A percentile compares a stretch with the other conserved stretches of the same genome.
phyloP scores from a whole-genome alignment of 2,888 invertebrate genomes.

The Hyposoter didymator region DNA sequence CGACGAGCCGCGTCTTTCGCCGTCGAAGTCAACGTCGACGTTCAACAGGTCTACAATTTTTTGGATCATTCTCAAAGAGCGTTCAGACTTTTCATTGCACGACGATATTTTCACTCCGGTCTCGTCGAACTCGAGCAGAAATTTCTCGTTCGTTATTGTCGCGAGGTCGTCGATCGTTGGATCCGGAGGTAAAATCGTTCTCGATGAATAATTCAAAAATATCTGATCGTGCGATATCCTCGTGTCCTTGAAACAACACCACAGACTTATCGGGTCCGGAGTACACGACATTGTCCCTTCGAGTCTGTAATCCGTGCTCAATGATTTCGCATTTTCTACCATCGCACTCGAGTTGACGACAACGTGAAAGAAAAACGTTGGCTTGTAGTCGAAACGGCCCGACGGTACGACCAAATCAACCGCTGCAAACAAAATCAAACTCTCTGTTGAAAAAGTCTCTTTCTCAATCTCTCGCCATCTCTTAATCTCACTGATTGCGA shows the following conservation, averaged over 20 bases:
- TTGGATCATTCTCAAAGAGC: conserved; percentile 73
- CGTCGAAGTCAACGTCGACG: conserved; percentile 70
- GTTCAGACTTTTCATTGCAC: conserved; percentile 71
- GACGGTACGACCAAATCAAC: conserved; percentile 56
- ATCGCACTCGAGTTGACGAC: conserved; percentile 24
- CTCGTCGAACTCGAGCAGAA: conserved; percentile 75
- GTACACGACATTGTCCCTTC: conserved; percentile 55
- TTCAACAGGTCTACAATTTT: conserved; percentile 73
- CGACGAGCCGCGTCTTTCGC: conserved; percentile 60
- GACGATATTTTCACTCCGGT: conserved; percentile 72
- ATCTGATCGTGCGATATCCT: conserved; percentile 49
- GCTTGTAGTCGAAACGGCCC: conserved; percentile 60
- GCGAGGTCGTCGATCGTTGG: conserved; percentile 1
- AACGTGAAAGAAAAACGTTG: conserved; percentile 65
- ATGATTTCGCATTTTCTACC: conserved; percentile 20
- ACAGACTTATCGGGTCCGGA: conserved; percentile 57
- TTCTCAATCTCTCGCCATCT: background rate
- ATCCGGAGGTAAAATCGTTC: conserved; percentile 44
- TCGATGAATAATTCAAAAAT: conserved; percentile 18
- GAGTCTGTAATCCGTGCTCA: conserved; percentile 51
- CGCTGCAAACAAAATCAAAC: conserved; percentile 55
- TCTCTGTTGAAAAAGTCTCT: background rate
- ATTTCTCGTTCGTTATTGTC: conserved; percentile 69
- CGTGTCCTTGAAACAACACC: conserved; percentile 62
- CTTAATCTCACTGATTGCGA: background rate